Conservation (phyloP, 2,888 invertebrate species). For the Cerastoderma edule region DNA sequence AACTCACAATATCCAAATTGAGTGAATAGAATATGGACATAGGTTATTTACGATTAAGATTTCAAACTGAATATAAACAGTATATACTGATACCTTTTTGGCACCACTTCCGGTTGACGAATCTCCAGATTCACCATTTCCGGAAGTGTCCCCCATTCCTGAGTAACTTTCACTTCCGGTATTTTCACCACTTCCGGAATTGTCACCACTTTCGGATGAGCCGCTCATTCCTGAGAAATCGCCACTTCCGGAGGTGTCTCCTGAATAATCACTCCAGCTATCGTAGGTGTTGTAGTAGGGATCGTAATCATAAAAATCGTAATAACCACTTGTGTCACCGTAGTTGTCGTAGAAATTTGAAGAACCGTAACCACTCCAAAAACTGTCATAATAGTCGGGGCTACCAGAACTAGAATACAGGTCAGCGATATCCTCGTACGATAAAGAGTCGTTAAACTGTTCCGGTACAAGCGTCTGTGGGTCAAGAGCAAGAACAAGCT, state of each 20-base stretch:
- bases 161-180: background rate
- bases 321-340: background rate
- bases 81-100: no score
- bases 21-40: no score
- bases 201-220: background rate
- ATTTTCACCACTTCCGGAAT: background rate
- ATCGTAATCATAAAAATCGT: background rate
- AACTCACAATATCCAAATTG: no score
- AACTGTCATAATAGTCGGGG: background rate
- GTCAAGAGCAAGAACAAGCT: conserved; percentile 23
- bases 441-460: conserved; percentile 21
- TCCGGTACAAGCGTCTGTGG: conserved; percentile 39
- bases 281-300: background rate
- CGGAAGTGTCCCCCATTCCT: no score
- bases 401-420: background rate
- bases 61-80: no score
- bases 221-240: no score
- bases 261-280: no score
- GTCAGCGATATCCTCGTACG: background rate
- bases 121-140: no score
- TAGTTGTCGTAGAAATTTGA: background rate
- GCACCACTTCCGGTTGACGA: no score
- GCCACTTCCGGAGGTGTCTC: no score
- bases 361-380: background rate
- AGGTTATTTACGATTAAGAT: no score